Evolutionary conservation across 2,113 vertebrate species (phyloP).

Genomic region (Rhabdornis inornatus): DNA sequence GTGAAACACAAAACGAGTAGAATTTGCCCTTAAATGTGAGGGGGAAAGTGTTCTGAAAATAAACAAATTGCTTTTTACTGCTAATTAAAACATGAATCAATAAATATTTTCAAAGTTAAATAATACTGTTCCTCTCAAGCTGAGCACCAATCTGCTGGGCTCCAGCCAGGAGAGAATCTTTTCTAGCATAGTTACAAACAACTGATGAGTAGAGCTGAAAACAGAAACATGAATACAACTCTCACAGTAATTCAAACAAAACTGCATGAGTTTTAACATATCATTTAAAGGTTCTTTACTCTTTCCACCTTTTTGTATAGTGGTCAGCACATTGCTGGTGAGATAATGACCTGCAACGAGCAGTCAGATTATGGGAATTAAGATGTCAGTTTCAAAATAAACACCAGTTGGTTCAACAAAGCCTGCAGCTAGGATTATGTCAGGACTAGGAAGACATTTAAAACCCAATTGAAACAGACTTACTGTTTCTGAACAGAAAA

Average conservation of each 20-base stretch:
- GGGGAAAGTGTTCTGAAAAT: conserved; percentile 68
- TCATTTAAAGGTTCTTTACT: conserved; percentile 15
- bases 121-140: conserved; percentile 74
- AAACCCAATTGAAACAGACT: conserved; percentile 4
- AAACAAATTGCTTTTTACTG: conserved; percentile 74
- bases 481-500: conserved; percentile 27
- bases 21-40: conserved; percentile 71
- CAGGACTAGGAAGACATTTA: conserved; percentile 36
- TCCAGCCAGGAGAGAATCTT: conserved; percentile 68
- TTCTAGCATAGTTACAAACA: conserved; percentile 70
- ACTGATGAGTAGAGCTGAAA: conserved; percentile 65
- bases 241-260: conserved; percentile 53
- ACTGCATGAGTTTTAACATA: neutral
- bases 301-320: neutral
- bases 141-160: conserved; percentile 72
- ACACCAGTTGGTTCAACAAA: conserved; percentile 54
- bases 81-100: conserved; percentile 75
- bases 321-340: conserved; percentile 25
- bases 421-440: conserved; percentile 60
- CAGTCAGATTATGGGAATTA: conserved; percentile 51
- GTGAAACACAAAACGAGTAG: conserved; percentile 62
- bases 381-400: conserved; percentile 61
- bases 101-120: conserved; percentile 76
- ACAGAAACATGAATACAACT: conserved; percentile 70
- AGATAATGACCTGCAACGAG: conserved; percentile 38